Conservation (phyloP, 2,113 vertebrate species). For the Nestor notabilis region DNA sequence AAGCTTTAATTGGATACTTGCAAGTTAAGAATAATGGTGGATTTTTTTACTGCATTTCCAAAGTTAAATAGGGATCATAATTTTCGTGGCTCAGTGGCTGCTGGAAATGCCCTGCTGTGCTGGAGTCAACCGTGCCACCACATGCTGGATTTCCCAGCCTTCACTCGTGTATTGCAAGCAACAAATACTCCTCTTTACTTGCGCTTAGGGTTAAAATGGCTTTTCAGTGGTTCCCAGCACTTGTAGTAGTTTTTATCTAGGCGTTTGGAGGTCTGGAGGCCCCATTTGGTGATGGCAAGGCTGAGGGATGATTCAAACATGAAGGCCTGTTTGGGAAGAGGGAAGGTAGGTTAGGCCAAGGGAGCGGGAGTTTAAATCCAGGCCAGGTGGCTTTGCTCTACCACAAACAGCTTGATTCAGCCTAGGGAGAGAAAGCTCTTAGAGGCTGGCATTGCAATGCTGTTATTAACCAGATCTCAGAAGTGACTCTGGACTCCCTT, state of each 20-base stretch:
- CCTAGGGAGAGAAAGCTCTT: neutral
- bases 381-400: neutral
- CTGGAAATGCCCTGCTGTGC: neutral
- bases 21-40: neutral
- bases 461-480: neutral
- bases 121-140: fast-evolving
- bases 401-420: neutral
- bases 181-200: slow-evolving; percentile 59
- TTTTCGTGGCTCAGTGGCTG: fast-evolving
- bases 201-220: slow-evolving; percentile 86
- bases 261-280: slow-evolving; percentile 83
- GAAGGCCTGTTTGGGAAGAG: slow-evolving; percentile 83
- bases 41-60: neutral
- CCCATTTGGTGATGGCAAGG: slow-evolving; percentile 93
- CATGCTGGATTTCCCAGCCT: neutral
- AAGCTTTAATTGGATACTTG: slow-evolving; percentile 4
- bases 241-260: slow-evolving; percentile 92
- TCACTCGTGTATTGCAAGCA: neutral
- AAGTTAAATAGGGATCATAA: neutral
- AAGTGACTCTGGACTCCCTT: neutral
- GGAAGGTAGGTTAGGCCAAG: neutral
- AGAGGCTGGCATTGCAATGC: neutral
- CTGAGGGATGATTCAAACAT: slow-evolving; percentile 96
- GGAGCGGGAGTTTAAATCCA: neutral
- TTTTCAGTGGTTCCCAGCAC: slow-evolving; percentile 91